These are phyloP conservation scores for Archivesica marissinica DNA, from an alignment of 1,140 invertebrate species.

Conservation along the genomic window DNA sequence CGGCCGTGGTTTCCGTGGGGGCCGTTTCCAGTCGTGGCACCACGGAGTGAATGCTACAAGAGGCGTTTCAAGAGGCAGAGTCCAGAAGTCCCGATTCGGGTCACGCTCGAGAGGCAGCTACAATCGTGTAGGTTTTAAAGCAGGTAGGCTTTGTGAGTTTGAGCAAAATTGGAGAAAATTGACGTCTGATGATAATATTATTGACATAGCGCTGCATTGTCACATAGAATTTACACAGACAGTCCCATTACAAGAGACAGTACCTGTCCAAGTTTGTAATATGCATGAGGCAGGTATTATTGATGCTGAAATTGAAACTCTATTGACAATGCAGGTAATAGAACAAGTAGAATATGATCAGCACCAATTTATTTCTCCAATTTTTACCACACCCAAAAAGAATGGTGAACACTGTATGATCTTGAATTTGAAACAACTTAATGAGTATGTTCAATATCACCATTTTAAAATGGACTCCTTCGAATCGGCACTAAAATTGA, in stretches of 20 bases:
- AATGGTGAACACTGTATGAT: slow-evolving; percentile 38
- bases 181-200: slow-evolving; percentile 27
- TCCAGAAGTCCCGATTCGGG: too few relatives aligned
- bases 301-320: slow-evolving; percentile 38
- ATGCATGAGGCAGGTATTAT: slow-evolving; percentile 28
- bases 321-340: slow-evolving; percentile 40
- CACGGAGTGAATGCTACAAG: too few relatives aligned
- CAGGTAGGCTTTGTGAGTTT: slow-evolving; percentile 35
- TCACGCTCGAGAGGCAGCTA: slow-evolving; percentile 49
- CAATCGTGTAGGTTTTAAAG: slow-evolving; percentile 28
- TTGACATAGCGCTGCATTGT: slow-evolving; percentile 38
- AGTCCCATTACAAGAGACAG: not conserved
- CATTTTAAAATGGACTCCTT: slow-evolving; percentile 50
- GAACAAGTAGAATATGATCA: slow-evolving; percentile 18
- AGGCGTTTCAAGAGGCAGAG: too few relatives aligned
- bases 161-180: slow-evolving; percentile 55
- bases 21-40: too few relatives aligned
- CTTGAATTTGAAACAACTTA: slow-evolving; percentile 52
- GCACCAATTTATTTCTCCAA: slow-evolving; percentile 49
- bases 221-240: slow-evolving; percentile 40
- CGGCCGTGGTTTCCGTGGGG: slow-evolving; percentile 15
- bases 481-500: slow-evolving; percentile 39
- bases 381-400: slow-evolving; percentile 28
- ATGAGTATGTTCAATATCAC: slow-evolving; percentile 35
- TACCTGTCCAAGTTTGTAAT: slow-evolving; percentile 12